Evolutionary conservation across 2,797 vertebrate species (phyloP).

Genomic region (Ptychobarbus kaznakovi): DNA sequence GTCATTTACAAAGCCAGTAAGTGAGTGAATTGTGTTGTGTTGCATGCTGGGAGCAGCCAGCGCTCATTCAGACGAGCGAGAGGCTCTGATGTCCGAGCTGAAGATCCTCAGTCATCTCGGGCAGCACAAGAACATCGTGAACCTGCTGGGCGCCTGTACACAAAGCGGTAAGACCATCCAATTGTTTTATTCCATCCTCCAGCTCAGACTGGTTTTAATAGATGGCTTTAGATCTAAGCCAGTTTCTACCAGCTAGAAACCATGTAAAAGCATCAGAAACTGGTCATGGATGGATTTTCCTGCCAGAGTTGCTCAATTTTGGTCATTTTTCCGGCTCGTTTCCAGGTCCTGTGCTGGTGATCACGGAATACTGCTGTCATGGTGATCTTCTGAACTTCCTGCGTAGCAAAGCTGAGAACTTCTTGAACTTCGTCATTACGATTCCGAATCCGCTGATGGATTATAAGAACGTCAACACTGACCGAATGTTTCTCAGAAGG

Average conservation of each 20-base stretch:
- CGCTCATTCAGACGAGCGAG: slow-evolving; percentile 91
- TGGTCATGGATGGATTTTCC: not conserved
- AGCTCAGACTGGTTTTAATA: not conserved
- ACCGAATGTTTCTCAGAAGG: slow-evolving; percentile 89
- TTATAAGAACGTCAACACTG: slow-evolving; percentile 89
- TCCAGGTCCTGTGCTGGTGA: slow-evolving; percentile 94
- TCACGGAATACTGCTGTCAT: slow-evolving; percentile 95
- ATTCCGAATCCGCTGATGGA: slow-evolving; percentile 73
- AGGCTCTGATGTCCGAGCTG: slow-evolving; percentile 97
- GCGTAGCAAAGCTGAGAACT: slow-evolving; percentile 85
- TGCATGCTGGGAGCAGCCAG: slow-evolving; percentile 78
- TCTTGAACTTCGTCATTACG: slow-evolving; percentile 82
- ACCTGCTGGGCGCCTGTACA: slow-evolving; percentile 95
- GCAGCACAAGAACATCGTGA: slow-evolving; percentile 94
- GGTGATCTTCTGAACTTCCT: slow-evolving; percentile 97
- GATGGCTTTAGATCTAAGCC: not conserved
- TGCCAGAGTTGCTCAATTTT: not conserved
- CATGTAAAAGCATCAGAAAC: not conserved
- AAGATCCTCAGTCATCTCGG: slow-evolving; percentile 98
- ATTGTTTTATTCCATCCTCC: no score
- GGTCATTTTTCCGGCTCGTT: not conserved
- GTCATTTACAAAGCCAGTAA: not conserved
- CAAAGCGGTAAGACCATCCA: slow-evolving; percentile 83
- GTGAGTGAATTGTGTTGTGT: slow-evolving; percentile 1
- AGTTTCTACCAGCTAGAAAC: not conserved